Percentiles rank a stretch among this genome's conserved stretches.
phyloP scores from a whole-genome alignment of 2,113 vertebrate species.

The Xenopus laevis region DNA sequence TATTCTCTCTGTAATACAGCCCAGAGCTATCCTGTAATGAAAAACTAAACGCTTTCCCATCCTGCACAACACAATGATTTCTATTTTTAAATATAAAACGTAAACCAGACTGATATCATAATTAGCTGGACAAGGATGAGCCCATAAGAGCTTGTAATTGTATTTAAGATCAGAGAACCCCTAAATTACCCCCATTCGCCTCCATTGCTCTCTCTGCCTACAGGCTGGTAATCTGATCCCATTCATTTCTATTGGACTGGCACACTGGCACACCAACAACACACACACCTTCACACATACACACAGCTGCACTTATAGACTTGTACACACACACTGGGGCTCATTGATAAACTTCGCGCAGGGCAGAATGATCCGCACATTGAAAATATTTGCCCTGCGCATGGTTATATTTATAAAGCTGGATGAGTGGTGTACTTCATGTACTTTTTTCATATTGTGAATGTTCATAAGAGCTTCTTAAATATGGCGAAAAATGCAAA shows the following conservation, averaged over 20 bases:
- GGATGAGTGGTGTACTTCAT: too few relatives aligned
- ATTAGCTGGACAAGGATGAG: not conserved
- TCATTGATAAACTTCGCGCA: too few relatives aligned
- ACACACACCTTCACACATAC: not conserved
- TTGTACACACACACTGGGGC: too few relatives aligned
- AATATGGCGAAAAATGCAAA: too few relatives aligned
- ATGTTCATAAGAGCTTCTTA: too few relatives aligned
- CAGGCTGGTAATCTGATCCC: not conserved
- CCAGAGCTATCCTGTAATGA: not conserved
- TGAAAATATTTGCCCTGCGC: too few relatives aligned
- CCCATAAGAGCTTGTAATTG: not conserved
- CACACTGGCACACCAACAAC: not conserved
- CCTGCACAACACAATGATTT: not conserved
- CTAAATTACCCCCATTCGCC: constrained; percentile 30
- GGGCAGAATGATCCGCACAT: too few relatives aligned
- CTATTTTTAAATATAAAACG: not conserved
- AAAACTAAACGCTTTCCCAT: not conserved
- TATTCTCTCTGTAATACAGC: not conserved
- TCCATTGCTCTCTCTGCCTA: not conserved
- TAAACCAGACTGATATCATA: not conserved
- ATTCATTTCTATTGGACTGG: not conserved
- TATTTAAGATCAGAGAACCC: not conserved
- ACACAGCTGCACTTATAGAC: not conserved
- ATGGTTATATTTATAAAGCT: too few relatives aligned
- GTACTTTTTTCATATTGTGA: too few relatives aligned